Evolutionary conservation across 2,888 invertebrate species (phyloP).

Genomic region (Oscheius sp.): DNA sequence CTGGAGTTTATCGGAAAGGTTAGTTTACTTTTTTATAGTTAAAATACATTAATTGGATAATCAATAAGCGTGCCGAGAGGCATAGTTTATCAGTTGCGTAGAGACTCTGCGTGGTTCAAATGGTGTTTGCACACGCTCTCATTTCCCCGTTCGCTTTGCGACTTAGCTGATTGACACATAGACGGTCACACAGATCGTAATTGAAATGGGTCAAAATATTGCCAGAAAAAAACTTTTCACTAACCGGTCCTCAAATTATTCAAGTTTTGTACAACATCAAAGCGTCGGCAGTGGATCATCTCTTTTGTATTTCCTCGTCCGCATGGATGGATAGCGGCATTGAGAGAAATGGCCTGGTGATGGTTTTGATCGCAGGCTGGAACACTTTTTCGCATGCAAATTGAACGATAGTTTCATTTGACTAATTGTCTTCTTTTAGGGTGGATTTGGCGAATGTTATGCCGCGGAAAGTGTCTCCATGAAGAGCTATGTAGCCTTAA

Average conservation of each 20-base stretch:
- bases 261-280: neutral
- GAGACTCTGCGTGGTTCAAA: conserved; percentile 11
- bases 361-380: neutral
- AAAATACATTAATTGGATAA: neutral
- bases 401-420: neutral
- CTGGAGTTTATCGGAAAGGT: conserved; percentile 26
- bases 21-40: neutral
- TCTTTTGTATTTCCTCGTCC: conserved; percentile 12
- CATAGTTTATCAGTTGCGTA: conserved; percentile 14
- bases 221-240: too few relatives aligned
- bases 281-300: neutral
- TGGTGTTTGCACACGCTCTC: conserved; percentile 28
- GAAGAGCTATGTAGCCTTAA: conserved; percentile 11
- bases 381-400: neutral
- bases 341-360: conserved; percentile 8
- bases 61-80: neutral
- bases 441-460: conserved; percentile 32
- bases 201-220: neutral
- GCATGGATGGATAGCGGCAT: conserved; percentile 6
- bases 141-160: conserved; percentile 31
- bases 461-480: neutral
- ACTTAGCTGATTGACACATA: conserved; percentile 22
- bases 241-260: too few relatives aligned
- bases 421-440: conserved; percentile 17
- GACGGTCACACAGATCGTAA: conserved; percentile 8